phyloP scores from a whole-genome alignment of 2,113 vertebrate species.

The Oryzias melastigma region DNA sequence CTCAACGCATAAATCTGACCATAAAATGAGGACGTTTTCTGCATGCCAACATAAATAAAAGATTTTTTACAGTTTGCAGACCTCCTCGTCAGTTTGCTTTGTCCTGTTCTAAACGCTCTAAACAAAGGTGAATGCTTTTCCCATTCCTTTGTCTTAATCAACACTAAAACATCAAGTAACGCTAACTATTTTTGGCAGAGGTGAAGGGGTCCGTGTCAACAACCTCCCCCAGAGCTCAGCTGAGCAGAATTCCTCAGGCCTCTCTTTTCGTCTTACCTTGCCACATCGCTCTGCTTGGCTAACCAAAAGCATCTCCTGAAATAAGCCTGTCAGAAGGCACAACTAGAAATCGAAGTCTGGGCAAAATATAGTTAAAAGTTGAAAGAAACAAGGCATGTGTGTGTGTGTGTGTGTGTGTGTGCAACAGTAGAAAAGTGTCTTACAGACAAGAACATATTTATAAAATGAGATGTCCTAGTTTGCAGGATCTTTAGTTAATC shows the following conservation, averaged over 20 bases:
- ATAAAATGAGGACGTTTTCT: neutral
- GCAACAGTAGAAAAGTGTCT: neutral
- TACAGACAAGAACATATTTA: neutral
- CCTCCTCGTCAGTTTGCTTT: slow-evolving; percentile 44
- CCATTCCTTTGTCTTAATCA: slow-evolving; percentile 66
- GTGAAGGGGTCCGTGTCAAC: slow-evolving; percentile 56
- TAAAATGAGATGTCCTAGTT: slow-evolving; percentile 6
- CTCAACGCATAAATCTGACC: neutral
- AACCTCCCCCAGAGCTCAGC: slow-evolving; percentile 37
- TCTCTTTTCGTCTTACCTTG: slow-evolving; percentile 12
- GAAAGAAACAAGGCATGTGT: neutral
- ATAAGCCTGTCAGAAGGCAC: slow-evolving; percentile 31
- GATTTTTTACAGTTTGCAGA: slow-evolving; percentile 34
- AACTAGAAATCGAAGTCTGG: slow-evolving; percentile 8
- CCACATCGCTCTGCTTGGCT: slow-evolving; percentile 28
- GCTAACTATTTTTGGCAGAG: slow-evolving; percentile 67
- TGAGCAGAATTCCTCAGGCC: slow-evolving; percentile 50
- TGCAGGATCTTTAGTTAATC: slow-evolving; percentile 19
- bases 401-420: neutral
- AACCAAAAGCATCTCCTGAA: slow-evolving; percentile 39
- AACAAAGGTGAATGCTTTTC: slow-evolving; percentile 61
- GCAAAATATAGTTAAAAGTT: slow-evolving; percentile 23
- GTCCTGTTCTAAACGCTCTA: slow-evolving; percentile 44
- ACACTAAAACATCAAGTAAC: slow-evolving; percentile 63
- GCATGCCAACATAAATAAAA: neutral